Conservation (phyloP, 2,888 invertebrate species). For the Neoascia interrupta region DNA sequence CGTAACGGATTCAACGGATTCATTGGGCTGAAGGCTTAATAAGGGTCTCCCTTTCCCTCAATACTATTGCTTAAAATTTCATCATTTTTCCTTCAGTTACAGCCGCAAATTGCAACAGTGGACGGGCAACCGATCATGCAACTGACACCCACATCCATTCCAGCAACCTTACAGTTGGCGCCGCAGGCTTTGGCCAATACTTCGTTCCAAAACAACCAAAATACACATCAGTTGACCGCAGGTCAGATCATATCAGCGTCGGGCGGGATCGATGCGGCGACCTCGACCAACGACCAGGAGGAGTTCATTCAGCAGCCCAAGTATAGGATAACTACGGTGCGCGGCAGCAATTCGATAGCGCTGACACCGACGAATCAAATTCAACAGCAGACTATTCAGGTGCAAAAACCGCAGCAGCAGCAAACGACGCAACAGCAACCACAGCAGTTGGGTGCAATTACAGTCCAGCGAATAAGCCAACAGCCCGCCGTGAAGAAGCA, state of each 20-base stretch:
- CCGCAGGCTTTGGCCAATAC: constrained; percentile 74
- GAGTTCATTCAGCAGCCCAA: constrained; percentile 70
- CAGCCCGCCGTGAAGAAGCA: constrained; percentile 24
- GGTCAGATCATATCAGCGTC: constrained; percentile 65
- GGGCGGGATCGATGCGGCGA: constrained; percentile 72
- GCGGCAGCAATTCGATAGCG: constrained; percentile 70
- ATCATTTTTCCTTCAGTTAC: constrained; percentile 71
- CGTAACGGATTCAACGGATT: too few relatives aligned
- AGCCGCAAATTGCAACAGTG: constrained; percentile 78
- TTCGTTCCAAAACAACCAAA: constrained; percentile 71
- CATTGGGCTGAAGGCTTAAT: too few relatives aligned
- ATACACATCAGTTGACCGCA: constrained; percentile 17
- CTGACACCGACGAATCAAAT: constrained; percentile 72
- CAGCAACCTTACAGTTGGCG: constrained; percentile 78
- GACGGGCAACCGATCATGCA: constrained; percentile 80
- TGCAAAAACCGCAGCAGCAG: constrained; percentile 68
- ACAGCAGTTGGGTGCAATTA: constrained; percentile 70
- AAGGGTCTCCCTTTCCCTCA: too few relatives aligned
- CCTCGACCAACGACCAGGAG: constrained; percentile 72
- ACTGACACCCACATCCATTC: constrained; percentile 77
- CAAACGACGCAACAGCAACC: constrained; percentile 22
- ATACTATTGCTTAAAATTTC: too few relatives aligned
- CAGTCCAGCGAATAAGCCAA: constrained; percentile 73
- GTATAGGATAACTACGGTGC: constrained; percentile 71
- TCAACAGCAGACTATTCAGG: constrained; percentile 72